A percentile compares a stretch with the other conserved stretches of the same genome.
These are phyloP conservation scores for Hydrolagus colliei DNA, from an alignment of 2,797 vertebrate genomes.

Conservation along the genomic window DNA sequence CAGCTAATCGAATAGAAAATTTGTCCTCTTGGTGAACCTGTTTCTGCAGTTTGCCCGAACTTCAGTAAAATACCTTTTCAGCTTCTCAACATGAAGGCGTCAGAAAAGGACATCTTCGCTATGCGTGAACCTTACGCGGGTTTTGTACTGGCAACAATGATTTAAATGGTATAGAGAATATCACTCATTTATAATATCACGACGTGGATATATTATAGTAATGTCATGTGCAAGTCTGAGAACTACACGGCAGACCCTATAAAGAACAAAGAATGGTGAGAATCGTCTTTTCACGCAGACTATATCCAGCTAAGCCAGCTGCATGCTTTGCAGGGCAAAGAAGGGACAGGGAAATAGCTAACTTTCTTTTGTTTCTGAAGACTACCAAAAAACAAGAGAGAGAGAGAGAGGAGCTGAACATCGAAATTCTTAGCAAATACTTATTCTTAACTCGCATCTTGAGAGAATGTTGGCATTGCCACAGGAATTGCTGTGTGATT, in stretches of 20 bases:
- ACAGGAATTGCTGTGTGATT: conserved; percentile 15
- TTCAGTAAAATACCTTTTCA: conserved; percentile 96
- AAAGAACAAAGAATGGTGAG: conserved; percentile 62
- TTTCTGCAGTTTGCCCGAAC: conserved; percentile 86
- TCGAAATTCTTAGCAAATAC: conserved; percentile 6
- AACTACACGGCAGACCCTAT: conserved; percentile 55
- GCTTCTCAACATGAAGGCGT: conserved; percentile 77
- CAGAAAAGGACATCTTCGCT: conserved; percentile 73
- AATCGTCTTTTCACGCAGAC: conserved; percentile 27
- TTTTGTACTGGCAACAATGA: conserved; percentile 85
- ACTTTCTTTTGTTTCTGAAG: conserved; percentile 27
- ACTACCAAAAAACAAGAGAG: background rate
- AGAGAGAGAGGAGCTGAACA: background rate
- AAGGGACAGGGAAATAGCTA: conserved; percentile 18
- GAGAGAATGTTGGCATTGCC: background rate
- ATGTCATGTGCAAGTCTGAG: conserved; percentile 65
- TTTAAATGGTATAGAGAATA: conserved; percentile 71
- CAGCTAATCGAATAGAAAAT: conserved; percentile 82
- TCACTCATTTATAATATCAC: conserved; percentile 76
- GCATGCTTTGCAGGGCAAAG: conserved; percentile 25
- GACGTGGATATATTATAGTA: conserved; percentile 69
- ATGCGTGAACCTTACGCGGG: conserved; percentile 68
- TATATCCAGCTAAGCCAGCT: conserved; percentile 30
- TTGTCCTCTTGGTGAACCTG: conserved; percentile 98
- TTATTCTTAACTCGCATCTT: background rate